phyloP scores from a whole-genome alignment of 2,113 vertebrate genomes.

The Albula glossodonta region DNA sequence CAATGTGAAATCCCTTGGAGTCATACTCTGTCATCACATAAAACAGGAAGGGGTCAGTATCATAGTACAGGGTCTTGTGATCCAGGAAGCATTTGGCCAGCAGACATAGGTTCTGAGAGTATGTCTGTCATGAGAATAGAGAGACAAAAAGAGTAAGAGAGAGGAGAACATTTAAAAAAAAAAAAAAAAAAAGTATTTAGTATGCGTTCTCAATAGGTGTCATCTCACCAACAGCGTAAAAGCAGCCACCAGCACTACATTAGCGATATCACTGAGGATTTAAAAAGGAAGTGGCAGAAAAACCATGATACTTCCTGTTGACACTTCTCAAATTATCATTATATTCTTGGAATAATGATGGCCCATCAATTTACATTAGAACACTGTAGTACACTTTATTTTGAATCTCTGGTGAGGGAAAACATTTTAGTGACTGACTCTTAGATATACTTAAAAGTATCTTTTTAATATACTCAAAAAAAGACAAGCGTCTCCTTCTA shows the following conservation, averaged over 20 bases:
- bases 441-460: not conserved
- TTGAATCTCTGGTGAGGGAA: not conserved
- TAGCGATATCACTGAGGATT: not conserved
- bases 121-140: conserved; percentile 67
- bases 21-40: conserved; percentile 90
- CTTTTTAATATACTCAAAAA: not conserved
- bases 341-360: not conserved
- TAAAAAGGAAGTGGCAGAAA: not conserved
- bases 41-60: conserved; percentile 89
- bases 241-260: not conserved
- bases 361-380: not conserved
- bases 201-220: not conserved
- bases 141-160: not conserved
- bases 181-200: too few species aligned
- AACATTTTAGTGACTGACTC: not conserved
- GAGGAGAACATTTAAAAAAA: not conserved
- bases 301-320: not conserved
- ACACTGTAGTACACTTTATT: not conserved
- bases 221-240: not conserved
- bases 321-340: not conserved
- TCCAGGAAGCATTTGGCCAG: conserved; percentile 89
- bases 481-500: not conserved
- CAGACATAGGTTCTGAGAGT: conserved; percentile 89
- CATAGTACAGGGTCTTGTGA: conserved; percentile 88
- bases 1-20: conserved; percentile 87